A percentile compares a stretch with the other conserved stretches of the same genome.
These are phyloP conservation scores for Macrocentrus cingulum DNA, from an alignment of 1,140 invertebrate species.

Conservation along the genomic window DNA sequence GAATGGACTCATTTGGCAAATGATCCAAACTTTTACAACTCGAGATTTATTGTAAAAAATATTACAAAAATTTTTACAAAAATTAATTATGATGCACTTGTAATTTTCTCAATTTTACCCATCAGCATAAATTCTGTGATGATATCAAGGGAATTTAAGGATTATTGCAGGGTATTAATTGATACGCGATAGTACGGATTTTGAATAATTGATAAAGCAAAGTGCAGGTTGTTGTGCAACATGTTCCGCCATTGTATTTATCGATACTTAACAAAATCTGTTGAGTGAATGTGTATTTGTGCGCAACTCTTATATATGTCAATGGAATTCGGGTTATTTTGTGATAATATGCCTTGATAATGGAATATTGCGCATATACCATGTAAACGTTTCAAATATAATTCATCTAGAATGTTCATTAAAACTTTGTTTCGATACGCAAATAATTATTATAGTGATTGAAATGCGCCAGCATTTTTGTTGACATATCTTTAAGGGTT, in stretches of 20 bases:
- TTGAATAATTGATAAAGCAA: too few relatives aligned
- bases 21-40: not conserved
- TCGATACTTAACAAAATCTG: conserved; percentile 20
- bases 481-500: too few relatives aligned
- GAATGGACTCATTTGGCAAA: not conserved
- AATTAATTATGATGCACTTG: too few relatives aligned
- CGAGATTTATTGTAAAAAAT: too few relatives aligned
- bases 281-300: conserved; percentile 14
- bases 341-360: conserved; percentile 8
- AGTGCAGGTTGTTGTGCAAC: not conserved
- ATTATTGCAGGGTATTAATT: too few relatives aligned
- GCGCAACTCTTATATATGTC: not conserved
- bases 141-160: too few relatives aligned
- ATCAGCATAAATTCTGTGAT: too few relatives aligned
- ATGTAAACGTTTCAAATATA: not conserved
- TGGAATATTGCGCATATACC: not conserved
- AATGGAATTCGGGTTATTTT: not conserved
- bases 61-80: too few relatives aligned
- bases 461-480: too few relatives aligned
- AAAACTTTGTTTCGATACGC: conserved; percentile 6
- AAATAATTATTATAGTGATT: conserved; percentile 8
- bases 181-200: too few relatives aligned
- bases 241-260: conserved; percentile 15
- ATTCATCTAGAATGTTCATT: conserved; percentile 8
- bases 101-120: too few relatives aligned